Conservation (phyloP, 1,140 invertebrate species). For the Drosophila miranda region DNA sequence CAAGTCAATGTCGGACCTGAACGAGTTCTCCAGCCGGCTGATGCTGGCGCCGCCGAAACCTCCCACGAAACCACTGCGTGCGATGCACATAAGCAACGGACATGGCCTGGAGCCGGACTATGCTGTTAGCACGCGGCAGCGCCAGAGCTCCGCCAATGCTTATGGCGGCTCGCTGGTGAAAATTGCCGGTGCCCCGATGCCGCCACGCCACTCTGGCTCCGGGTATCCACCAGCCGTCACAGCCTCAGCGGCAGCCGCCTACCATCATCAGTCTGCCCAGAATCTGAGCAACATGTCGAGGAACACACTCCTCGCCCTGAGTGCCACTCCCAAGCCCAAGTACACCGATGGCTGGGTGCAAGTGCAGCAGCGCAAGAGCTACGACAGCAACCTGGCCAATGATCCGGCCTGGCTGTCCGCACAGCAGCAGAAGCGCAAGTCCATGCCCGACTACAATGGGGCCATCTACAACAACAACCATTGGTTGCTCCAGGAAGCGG, state of each 20-base stretch:
- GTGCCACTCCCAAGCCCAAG: conserved; percentile 89
- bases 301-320: conserved; percentile 90
- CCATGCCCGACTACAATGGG: conserved; percentile 83
- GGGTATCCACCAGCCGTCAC: conserved; percentile 21
- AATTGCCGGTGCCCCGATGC: conserved; percentile 55
- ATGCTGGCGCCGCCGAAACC: conserved; percentile 71
- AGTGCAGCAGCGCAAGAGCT: conserved; percentile 66
- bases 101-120: conserved; percentile 61
- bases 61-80: conserved; percentile 79
- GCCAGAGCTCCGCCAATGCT: conserved; percentile 29
- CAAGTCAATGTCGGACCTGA: conserved; percentile 84
- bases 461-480: conserved; percentile 87
- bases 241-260: conserved; percentile 45
- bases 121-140: conserved; percentile 55
- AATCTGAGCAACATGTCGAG: conserved; percentile 86
- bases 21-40: conserved; percentile 77
- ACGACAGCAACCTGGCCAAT: conserved; percentile 55
- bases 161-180: conserved; percentile 75
- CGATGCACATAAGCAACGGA: conserved; percentile 65
- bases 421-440: conserved; percentile 86
- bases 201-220: conserved; percentile 6
- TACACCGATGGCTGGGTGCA: conserved; percentile 84
- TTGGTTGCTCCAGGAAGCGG: conserved; percentile 96
- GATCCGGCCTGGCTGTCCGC: conserved; percentile 84
- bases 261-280: conserved; percentile 74